Percentiles rank a stretch among this genome's conserved stretches.
phyloP scores from a whole-genome alignment of 2,797 vertebrate species.

The Neopelma chrysocephalum region DNA sequence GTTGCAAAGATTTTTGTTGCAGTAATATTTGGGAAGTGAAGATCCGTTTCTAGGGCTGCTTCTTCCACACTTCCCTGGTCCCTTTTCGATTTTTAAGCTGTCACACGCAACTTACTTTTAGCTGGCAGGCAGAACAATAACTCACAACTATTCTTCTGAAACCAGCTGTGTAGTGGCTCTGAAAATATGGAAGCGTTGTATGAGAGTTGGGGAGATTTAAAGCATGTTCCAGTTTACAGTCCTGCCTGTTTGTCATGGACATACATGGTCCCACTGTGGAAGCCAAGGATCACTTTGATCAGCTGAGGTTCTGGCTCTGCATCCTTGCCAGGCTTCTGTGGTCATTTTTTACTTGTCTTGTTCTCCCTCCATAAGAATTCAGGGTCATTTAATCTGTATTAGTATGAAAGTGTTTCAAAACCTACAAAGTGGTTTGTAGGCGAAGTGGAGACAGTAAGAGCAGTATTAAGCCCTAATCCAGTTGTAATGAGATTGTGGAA shows the following conservation, averaged over 20 bases:
- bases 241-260: fast-evolving
- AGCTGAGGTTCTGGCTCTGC: background rate
- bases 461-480: background rate
- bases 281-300: background rate
- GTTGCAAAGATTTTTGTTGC: background rate
- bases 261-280: background rate
- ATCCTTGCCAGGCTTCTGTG: background rate
- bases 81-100: background rate
- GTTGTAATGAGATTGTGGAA: background rate
- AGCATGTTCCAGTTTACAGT: background rate
- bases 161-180: background rate
- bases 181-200: background rate
- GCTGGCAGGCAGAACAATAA: background rate
- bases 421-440: background rate
- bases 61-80: background rate
- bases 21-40: background rate
- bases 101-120: background rate
- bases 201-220: background rate
- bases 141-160: background rate
- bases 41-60: background rate
- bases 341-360: background rate
- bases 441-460: background rate
- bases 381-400: background rate
- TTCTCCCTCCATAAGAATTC: background rate
- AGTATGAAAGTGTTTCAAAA: background rate